Percentiles rank a stretch among this genome's conserved stretches.
These are phyloP conservation scores for Pandemis corylana DNA, from an alignment of 2,888 invertebrate genomes.

Conservation along the genomic window DNA sequence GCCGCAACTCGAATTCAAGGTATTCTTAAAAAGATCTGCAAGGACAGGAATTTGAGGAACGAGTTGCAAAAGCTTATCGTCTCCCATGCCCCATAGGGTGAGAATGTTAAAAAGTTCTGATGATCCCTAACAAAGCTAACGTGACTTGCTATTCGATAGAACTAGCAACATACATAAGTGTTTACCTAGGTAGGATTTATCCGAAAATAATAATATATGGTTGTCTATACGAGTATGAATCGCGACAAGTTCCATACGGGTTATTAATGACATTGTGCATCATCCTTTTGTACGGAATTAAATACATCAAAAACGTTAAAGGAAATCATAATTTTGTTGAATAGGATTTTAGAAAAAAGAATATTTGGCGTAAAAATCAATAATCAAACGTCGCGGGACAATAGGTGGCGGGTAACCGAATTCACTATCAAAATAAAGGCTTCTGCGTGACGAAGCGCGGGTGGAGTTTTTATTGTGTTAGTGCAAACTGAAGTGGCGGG, in stretches of 20 bases:
- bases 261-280: constrained; percentile 81
- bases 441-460: constrained; percentile 77
- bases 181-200: constrained; percentile 33
- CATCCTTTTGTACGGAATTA: constrained; percentile 71
- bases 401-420: constrained; percentile 77
- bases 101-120: constrained; percentile 4
- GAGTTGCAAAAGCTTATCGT: neutral
- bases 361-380: constrained; percentile 85
- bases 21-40: constrained; percentile 20
- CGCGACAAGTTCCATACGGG: constrained; percentile 78
- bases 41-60: constrained; percentile 7
- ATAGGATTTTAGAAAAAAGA: constrained; percentile 75
- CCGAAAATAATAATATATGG: constrained; percentile 35
- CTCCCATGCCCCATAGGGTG: neutral
- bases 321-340: constrained; percentile 78
- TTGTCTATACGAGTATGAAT: constrained; percentile 61
- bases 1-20: constrained; percentile 27
- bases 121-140: constrained; percentile 32
- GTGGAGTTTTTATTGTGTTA: constrained; percentile 76
- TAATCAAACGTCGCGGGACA: constrained; percentile 78
- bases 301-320: constrained; percentile 73
- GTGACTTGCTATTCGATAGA: constrained; percentile 55
- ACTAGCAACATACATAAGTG: constrained; percentile 31
- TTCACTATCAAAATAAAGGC: constrained; percentile 81
- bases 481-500: constrained; percentile 66